Base-by-base conservation (phyloP, 2,888 invertebrate species). In the Lacanobia wlatinum region DNA sequence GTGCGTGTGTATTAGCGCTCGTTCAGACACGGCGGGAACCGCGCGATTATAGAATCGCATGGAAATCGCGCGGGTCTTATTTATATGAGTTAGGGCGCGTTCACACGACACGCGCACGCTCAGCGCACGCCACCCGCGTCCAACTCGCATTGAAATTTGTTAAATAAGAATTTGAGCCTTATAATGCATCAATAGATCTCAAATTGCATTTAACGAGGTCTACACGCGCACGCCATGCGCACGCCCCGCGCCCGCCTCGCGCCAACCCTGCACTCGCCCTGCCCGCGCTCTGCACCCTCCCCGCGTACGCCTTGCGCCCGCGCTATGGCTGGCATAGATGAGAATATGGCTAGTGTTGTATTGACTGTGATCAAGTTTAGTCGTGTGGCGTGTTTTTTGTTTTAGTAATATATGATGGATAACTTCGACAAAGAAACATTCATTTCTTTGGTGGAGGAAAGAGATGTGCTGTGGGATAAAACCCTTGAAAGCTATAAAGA, bases 391-490 rank as follows among this genome's bases (percentile, higher is more conserved):
- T 71, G 64, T 69, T 65, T 68, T 64, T 62, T 48, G 48, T 62
- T 62, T 62, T 62, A 48, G 46, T 62, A 48, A 62, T 62, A 62
- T 75, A 77, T 70, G 63, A 73, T 67, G 70, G 69, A 77, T 67
- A 74, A 68, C 56, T 64, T 74, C 34, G 71, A 74, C 68, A 55
- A 68, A 65, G 75, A 50, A n/a, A 50, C n/a, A 50, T 50, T 50
- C 50, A 50, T 50, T 50, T 50, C 50, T 50, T 50, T 50, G 65
- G 73, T 79, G 70, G 73, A 79, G 58, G 76, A 79, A 67, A 80
- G 74, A 67, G 50, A 50, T 50, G 50, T 50, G 50, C 50, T 50
- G 50, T 50, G n/a, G 50, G 50, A 50, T 50, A 50, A 50, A 50
- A 50, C 50, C 50, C 50, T 50, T 50, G 50, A n/a, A 50, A 50